Evolutionary conservation across 2,113 vertebrate species (phyloP).

Genomic region (Nipponia nippon): DNA sequence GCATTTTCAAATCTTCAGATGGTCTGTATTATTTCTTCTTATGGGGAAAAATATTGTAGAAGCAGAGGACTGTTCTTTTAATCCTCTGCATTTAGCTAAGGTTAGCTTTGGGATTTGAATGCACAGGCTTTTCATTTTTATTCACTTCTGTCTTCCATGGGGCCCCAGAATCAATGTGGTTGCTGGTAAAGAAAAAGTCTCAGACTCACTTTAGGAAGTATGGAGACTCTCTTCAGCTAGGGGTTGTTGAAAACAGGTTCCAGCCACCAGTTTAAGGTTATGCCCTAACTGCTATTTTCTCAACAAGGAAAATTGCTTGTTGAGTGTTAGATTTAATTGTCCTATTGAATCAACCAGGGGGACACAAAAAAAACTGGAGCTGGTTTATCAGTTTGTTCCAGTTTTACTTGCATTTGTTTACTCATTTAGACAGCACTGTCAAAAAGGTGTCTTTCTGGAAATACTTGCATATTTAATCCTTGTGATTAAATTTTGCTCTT

Average conservation of each 20-base stretch:
- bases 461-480: not conserved
- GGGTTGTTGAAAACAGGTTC: not conserved
- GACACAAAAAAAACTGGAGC: not conserved
- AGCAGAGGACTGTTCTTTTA: not conserved
- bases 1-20: constrained; percentile 4
- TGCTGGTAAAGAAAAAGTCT: not conserved
- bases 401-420: not conserved
- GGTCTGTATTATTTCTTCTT: not conserved
- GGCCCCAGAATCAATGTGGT: not conserved
- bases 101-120: not conserved
- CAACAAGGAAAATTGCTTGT: not conserved
- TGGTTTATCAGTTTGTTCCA: not conserved
- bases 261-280: not conserved
- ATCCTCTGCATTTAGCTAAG: not conserved
- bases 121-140: not conserved
- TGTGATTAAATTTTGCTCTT: not conserved
- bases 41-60: not conserved
- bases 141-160: not conserved
- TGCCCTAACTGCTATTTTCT: not conserved
- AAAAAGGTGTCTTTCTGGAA: not conserved
- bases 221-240: not conserved
- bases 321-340: not conserved
- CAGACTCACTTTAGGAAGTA: not conserved
- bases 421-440: not conserved
- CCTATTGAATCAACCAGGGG: not conserved